A percentile compares a stretch with the other conserved stretches of the same genome.
phyloP scores from a whole-genome alignment of 2,113 vertebrate species.

The Cyanoliseus patagonus region DNA sequence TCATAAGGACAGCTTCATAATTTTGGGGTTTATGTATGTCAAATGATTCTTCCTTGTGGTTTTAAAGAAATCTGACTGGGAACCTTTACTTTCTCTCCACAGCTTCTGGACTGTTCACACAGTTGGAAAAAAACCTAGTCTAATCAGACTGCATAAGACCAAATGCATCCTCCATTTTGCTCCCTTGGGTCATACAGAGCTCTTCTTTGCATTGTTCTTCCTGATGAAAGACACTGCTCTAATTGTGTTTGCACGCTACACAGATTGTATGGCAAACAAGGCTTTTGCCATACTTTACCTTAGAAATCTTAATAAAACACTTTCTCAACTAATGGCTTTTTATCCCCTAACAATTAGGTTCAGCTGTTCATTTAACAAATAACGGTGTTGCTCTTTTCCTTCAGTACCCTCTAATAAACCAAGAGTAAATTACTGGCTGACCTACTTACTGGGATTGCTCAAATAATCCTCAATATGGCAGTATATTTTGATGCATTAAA shows the following conservation, averaged over 20 bases:
- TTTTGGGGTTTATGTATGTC: slow-evolving; percentile 3
- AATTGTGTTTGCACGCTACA: not conserved
- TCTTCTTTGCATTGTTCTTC: not conserved
- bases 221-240: not conserved
- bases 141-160: not conserved
- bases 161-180: not conserved
- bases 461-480: slow-evolving; percentile 63
- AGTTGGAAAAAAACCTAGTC: not conserved
- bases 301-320: not conserved
- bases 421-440: slow-evolving; percentile 55
- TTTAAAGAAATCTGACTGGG: not conserved
- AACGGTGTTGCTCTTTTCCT: slow-evolving; percentile 10
- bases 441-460: slow-evolving; percentile 65
- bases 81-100: not conserved
- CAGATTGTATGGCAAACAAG: not conserved
- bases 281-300: not conserved
- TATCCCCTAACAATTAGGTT: not conserved
- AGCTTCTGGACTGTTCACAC: not conserved
- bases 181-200: not conserved
- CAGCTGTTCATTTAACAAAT: slow-evolving; percentile 38
- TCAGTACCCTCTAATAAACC: slow-evolving; percentile 51
- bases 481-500: slow-evolving; percentile 56
- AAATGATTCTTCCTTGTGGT: not conserved
- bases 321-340: not conserved
- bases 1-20: not conserved